These are phyloP conservation scores for Capra hircus DNA, from an alignment of 2,113 vertebrate genomes.

Conservation along the genomic window DNA sequence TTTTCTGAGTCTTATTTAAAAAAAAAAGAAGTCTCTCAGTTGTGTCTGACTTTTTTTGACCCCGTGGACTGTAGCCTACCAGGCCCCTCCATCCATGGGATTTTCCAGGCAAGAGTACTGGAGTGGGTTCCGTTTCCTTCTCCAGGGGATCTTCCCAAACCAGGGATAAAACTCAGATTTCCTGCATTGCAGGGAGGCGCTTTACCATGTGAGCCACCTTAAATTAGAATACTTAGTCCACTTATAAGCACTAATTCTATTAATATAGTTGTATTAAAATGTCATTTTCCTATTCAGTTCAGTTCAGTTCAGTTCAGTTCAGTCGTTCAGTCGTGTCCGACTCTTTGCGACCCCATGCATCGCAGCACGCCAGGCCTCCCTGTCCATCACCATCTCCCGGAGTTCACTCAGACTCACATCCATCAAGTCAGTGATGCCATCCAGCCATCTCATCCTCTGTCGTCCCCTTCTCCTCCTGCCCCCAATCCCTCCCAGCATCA, in stretches of 20 bases:
- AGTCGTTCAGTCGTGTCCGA: too few relatives aligned
- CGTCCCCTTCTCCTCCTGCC: too few relatives aligned
- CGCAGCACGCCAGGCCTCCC: too few relatives aligned
- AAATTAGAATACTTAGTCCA: not conserved
- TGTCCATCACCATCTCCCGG: too few relatives aligned
- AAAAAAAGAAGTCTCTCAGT: not conserved
- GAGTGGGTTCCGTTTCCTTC: not conserved
- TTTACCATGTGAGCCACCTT: not conserved
- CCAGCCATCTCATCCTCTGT: too few relatives aligned
- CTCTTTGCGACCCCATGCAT: too few relatives aligned
- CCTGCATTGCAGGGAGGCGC: rapidly evolving
- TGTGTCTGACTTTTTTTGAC: not conserved
- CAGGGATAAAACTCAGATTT: not conserved
- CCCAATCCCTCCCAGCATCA: too few relatives aligned
- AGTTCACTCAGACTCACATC: too few relatives aligned
- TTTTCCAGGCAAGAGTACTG: not conserved
- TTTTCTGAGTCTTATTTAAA: not conserved
- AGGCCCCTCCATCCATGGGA: not conserved
- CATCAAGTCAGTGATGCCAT: too few relatives aligned
- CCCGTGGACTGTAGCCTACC: not conserved
- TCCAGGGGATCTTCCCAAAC: not conserved
- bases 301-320: too few relatives aligned
- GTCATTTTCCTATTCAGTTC: not conserved
- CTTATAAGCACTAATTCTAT: not conserved
- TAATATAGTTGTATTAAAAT: not conserved